Evolutionary conservation across 2,797 vertebrate species (phyloP).

Genomic region (Spinus pinus): DNA sequence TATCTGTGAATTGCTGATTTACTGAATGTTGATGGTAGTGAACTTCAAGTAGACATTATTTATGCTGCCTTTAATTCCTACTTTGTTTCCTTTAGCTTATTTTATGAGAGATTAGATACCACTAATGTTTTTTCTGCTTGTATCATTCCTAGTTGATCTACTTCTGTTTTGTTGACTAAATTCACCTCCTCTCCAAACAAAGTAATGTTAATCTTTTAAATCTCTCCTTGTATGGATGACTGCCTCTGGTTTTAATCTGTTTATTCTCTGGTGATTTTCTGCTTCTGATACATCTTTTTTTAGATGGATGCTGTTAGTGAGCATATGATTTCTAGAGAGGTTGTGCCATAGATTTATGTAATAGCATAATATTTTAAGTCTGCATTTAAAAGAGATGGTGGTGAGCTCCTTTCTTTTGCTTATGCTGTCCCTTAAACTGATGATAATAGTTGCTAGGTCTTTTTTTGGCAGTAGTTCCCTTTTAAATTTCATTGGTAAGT

Average conservation of each 20-base stretch:
- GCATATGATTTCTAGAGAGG: neutral
- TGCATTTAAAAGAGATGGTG: neutral
- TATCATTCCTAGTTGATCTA: neutral
- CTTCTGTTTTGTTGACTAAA: neutral
- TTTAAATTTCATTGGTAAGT: neutral
- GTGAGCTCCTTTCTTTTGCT: neutral
- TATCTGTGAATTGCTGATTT: neutral
- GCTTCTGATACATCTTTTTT: constrained; percentile 22
- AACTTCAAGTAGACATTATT: neutral
- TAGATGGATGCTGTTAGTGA: neutral
- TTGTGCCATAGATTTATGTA: neutral
- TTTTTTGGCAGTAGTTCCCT: neutral
- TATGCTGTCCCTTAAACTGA: neutral
- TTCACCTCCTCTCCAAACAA: neutral
- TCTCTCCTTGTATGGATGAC: constrained; percentile 26
- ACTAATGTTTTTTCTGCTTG: neutral
- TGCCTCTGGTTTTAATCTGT: constrained; percentile 35
- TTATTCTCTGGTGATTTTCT: constrained; percentile 35
- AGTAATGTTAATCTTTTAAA: constrained; percentile 52
- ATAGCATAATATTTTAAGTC: neutral
- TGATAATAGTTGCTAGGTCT: neutral
- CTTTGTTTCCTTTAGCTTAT: neutral
- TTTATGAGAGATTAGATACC: neutral
- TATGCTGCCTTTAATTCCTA: neutral
- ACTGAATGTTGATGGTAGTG: neutral